Conservation (phyloP, 2,113 vertebrate genomes). For the Cheirogaleus medius region DNA sequence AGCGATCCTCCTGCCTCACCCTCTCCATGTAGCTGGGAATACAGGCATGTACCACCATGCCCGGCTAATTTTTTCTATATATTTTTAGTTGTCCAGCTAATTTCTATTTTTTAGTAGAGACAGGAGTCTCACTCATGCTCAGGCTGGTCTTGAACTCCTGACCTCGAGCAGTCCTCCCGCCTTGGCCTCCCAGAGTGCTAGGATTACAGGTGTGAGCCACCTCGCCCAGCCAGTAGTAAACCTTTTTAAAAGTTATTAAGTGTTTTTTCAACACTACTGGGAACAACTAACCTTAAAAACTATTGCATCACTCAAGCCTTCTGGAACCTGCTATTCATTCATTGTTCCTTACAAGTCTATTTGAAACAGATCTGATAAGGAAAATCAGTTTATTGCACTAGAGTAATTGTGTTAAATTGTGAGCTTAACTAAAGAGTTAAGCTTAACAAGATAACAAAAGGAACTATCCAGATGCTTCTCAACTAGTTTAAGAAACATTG, state of each 20-base stretch:
- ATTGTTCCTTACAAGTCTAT: neutral
- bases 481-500: neutral
- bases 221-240: neutral
- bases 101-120: too few relatives aligned
- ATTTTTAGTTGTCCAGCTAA: too few relatives aligned
- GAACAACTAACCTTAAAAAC: neutral
- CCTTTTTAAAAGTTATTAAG: neutral
- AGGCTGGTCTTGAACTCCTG: too few relatives aligned
- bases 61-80: too few relatives aligned
- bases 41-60: too few relatives aligned
- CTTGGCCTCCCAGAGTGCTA: too few relatives aligned
- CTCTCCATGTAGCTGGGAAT: too few relatives aligned
- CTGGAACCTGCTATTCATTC: neutral
- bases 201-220: too few relatives aligned
- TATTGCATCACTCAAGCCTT: neutral
- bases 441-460: neutral
- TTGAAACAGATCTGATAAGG: neutral
- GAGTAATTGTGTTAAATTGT: neutral
- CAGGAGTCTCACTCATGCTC: too few relatives aligned
- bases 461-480: neutral
- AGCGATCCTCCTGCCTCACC: too few relatives aligned
- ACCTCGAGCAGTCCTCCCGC: too few relatives aligned
- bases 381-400: slow-evolving; percentile 1
- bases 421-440: neutral
- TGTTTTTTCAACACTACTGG: slow-evolving; percentile 13